These are phyloP conservation scores for Novumbra hubbsi DNA, from an alignment of 2,797 vertebrate genomes.

Conservation along the genomic window DNA sequence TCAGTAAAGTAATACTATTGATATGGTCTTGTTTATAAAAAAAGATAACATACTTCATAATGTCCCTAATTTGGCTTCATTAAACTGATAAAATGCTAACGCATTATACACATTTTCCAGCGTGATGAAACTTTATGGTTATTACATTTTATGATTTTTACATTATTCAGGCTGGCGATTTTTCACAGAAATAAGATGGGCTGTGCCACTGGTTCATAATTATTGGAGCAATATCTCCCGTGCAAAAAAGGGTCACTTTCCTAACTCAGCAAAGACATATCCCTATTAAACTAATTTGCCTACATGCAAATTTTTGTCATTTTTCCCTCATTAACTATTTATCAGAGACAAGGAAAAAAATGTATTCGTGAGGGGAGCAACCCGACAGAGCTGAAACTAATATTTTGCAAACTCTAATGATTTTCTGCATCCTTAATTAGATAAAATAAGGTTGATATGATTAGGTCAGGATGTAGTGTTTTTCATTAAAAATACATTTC, in stretches of 20 bases:
- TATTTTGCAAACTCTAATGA: conserved; percentile 99
- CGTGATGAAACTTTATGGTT: conserved; percentile 88
- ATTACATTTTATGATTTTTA: conserved; percentile 90
- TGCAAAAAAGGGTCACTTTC: conserved; percentile 91
- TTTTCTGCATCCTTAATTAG: conserved; percentile 99
- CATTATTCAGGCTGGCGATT: conserved; percentile 82
- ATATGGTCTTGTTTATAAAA: conserved; percentile 61
- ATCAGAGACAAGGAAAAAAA: conserved; percentile 86
- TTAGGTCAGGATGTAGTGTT: conserved; percentile 99
- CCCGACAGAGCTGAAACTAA: conserved; percentile 95
- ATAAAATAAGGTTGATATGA: conserved; percentile 99
- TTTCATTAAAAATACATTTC: conserved; percentile 99
- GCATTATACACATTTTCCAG: conserved; percentile 80
- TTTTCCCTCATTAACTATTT: conserved; percentile 98
- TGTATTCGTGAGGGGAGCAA: conserved; percentile 90
- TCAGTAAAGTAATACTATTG: conserved; percentile 43
- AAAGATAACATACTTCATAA: conserved; percentile 85
- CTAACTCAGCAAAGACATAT: conserved; percentile 86
- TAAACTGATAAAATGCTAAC: conserved; percentile 89
- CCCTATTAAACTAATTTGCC: conserved; percentile 95
- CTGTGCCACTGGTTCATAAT: conserved; percentile 81
- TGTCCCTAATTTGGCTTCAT: conserved; percentile 89
- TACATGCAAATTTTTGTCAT: conserved; percentile 98
- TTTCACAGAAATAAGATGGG: conserved; percentile 83
- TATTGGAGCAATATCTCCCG: conserved; percentile 81